Base-by-base conservation (phyloP, 2,888 invertebrate genomes). In the Molanna angustata region DNA sequence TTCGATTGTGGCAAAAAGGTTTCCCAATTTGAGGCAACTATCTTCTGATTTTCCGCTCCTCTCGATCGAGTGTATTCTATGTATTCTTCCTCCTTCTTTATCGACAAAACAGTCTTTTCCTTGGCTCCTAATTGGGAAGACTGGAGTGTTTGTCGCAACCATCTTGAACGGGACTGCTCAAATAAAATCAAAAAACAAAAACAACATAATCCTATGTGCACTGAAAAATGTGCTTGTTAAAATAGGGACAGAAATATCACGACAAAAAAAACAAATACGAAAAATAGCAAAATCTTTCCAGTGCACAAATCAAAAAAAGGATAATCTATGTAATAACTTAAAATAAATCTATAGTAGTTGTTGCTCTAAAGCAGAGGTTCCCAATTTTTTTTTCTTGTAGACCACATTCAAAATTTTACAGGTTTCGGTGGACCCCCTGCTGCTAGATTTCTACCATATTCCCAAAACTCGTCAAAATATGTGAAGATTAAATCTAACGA, bases 131-230 rank as follows among this genome's bases (percentile, higher is more conserved):
- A 9, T 40, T 21, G 32, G 50, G 40, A 40, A 40, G 31, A 19
- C 16, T 40, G 33, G 31, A 44, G 32, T 20, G 45, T 4, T 44
- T 20, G 22, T 9, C 50, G 55, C 33, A 44, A 44, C 50, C 59
- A 59, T 59, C 55, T 55, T 59, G 57, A 49, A 57, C 53, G 57
- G 54, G 53, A 54, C 59, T 59, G 56, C 45, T 54, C 42, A 40
- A 39, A 59, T 45, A 54, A 53, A 55, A 55, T 54, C 49, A 54
- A 57, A 45, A 57, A 49, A 22, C 31, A 49, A 45, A 52, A 49
- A 37, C 31, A 52, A 53, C 22, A 49, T 49, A 46, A 53, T 44
- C 40, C 39, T 37, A 49, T 21, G 33, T 41, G 47, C 43, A 43
- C 47, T n/a, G 18, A 14, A 48, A 21, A 9, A 22, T 42, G 35